phyloP scores from a whole-genome alignment of 2,113 vertebrate genomes.

The Xerus inauris region DNA sequence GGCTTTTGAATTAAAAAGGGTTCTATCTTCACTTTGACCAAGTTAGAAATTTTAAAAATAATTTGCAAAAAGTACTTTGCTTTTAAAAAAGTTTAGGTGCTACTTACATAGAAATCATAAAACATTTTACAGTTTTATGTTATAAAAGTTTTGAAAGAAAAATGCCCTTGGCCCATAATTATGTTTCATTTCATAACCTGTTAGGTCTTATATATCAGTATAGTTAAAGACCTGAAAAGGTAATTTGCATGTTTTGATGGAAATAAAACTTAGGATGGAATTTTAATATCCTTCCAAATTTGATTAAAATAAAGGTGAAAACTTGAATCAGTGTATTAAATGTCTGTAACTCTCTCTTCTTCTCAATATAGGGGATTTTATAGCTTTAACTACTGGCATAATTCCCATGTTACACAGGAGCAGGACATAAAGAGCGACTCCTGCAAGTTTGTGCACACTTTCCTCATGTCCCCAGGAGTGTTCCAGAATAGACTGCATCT shows the following conservation, averaged over 20 bases:
- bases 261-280: conserved; percentile 56
- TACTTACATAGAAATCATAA: conserved; percentile 53
- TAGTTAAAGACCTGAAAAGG: conserved; percentile 55
- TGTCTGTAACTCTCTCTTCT: conserved; percentile 51
- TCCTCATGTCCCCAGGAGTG: rapidly evolving
- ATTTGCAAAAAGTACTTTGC: conserved; percentile 1
- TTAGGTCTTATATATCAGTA: conserved; percentile 61
- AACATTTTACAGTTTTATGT: conserved; percentile 62
- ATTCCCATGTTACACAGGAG: background rate
- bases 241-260: conserved; percentile 75
- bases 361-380: conserved; percentile 20
- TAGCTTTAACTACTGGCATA: conserved; percentile 13
- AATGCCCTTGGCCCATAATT: conserved; percentile 68
- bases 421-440: background rate
- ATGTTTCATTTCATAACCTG: conserved; percentile 64
- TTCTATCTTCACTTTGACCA: background rate
- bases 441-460: background rate
- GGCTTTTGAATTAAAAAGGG: background rate
- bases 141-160: conserved; percentile 63
- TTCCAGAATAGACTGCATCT: background rate
- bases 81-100: conserved; percentile 51
- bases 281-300: conserved; percentile 66
- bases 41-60: conserved; percentile 42
- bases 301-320: conserved; percentile 73
- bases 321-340: conserved; percentile 50